Conservation (phyloP, 2,888 invertebrate species). For the Aphrophora alni region DNA sequence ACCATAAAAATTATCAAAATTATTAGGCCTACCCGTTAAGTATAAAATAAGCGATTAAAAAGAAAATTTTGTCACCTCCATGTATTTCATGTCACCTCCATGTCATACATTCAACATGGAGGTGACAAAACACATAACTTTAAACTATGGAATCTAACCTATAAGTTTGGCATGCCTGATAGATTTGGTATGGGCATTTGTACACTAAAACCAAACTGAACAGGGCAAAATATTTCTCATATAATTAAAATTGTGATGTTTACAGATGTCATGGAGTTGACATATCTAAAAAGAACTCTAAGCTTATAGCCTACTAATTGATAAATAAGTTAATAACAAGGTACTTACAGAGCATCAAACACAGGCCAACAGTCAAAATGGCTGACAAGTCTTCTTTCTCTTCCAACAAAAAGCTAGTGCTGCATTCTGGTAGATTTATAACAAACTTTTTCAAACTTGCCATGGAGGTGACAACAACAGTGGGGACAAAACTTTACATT, state of each 20-base stretch:
- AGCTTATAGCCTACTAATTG: too few species aligned
- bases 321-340: too few species aligned
- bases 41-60: background rate
- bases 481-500: too few species aligned
- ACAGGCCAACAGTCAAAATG: too few species aligned
- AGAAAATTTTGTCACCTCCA: conserved; percentile 11
- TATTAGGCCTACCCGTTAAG: background rate
- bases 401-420: too few species aligned
- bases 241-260: background rate
- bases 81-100: conserved; percentile 18
- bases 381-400: too few species aligned
- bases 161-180: conserved; percentile 11
- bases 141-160: background rate
- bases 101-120: conserved; percentile 6
- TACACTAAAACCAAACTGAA: background rate
- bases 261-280: conserved; percentile 19
- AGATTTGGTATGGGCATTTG: background rate
- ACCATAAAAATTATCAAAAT: background rate
- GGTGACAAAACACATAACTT: conserved; percentile 2
- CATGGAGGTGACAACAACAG: too few species aligned
- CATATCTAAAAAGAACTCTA: conserved; percentile 15
- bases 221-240: background rate
- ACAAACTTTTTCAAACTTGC: too few species aligned
- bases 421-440: too few species aligned
- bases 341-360: too few species aligned